phyloP scores from a whole-genome alignment of 2,113 vertebrate genomes.

The Xenopus tropicalis region UCB_Xtro_10.0 CM004451.2:59790001-59790500 shows the following conservation, averaged over 20 bases:
- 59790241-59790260: too few relatives aligned
- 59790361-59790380: neutral
- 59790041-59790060: too few relatives aligned
- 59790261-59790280: too few relatives aligned
- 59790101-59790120: too few relatives aligned
- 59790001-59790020: too few relatives aligned
- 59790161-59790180: slow-evolving; percentile 10
- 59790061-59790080: too few relatives aligned
- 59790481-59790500: slow-evolving; percentile 5
- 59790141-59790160: neutral
- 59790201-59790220: too few relatives aligned
- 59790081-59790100: too few relatives aligned
- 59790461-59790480: neutral
- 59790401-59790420: neutral
- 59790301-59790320: neutral
- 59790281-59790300: neutral
- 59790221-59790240: too few relatives aligned
- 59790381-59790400: neutral
- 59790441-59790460: neutral
- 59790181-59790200: neutral
- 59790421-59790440: neutral
- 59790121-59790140: too few relatives aligned
- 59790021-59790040: too few relatives aligned
- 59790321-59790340: neutral
- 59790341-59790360: neutral